These are phyloP conservation scores for Prionace glauca DNA, from an alignment of 2,797 vertebrate genomes.

Conservation along the genomic window DNA sequence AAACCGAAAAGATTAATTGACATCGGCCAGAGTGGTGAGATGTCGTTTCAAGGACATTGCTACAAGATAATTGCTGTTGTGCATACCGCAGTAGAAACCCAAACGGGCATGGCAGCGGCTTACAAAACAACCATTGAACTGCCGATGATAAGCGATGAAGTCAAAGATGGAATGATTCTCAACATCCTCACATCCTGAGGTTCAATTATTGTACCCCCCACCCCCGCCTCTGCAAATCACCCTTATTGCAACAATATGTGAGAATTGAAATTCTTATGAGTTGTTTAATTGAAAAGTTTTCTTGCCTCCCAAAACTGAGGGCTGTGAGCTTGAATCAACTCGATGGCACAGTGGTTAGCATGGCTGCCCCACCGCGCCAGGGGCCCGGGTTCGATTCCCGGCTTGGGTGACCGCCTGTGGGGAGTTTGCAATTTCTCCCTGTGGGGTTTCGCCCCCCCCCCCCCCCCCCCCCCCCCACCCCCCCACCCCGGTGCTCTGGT, in stretches of 20 bases:
- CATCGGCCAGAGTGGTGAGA: neutral
- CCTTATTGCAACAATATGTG: too few species aligned
- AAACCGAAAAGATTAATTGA: neutral
- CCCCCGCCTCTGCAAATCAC: neutral
- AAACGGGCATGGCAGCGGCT: neutral
- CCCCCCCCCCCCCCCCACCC: too few species aligned
- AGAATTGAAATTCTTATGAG: neutral
- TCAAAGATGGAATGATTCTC: neutral
- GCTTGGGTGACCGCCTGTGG: too few species aligned
- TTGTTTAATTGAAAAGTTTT: neutral
- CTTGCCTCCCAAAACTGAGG: neutral
- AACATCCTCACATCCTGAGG: neutral
- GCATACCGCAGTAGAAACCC: too few species aligned
- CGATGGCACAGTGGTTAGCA: too few species aligned
- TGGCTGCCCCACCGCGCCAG: too few species aligned
- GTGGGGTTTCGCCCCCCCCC: too few species aligned
- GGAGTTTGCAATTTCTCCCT: too few species aligned
- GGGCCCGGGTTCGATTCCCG: too few species aligned
- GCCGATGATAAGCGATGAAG: neutral
- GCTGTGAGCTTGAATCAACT: neutral
- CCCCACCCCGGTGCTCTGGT: too few species aligned
- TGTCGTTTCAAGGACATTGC: neutral
- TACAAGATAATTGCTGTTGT: neutral
- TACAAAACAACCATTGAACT: neutral
- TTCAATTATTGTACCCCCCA: neutral